These are phyloP conservation scores for Thelaira solivaga DNA, from an alignment of 2,888 invertebrate species.

Conservation along the genomic window DNA sequence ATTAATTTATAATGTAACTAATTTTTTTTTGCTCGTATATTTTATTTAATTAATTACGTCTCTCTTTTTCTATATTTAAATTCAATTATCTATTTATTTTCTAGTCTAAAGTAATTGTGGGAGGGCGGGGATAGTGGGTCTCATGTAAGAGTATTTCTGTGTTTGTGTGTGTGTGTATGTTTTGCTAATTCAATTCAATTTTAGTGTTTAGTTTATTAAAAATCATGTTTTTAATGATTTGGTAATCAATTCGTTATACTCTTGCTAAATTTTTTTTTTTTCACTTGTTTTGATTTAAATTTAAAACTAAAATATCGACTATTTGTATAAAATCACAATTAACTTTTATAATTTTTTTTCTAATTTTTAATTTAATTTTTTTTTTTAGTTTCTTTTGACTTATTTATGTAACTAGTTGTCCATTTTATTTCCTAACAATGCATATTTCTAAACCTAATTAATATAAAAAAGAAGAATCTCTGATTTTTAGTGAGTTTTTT, in stretches of 20 bases:
- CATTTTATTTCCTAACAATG: constrained; percentile 21
- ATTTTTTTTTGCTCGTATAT: neutral
- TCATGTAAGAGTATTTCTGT: neutral
- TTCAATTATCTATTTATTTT: constrained; percentile 39
- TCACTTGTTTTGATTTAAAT: constrained; percentile 18
- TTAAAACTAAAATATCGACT: constrained; percentile 64
- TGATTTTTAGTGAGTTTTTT: constrained; percentile 29
- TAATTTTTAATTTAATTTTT: constrained; percentile 27
- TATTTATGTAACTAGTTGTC: constrained; percentile 16
- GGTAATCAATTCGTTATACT: constrained; percentile 55
- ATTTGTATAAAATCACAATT: constrained; percentile 68
- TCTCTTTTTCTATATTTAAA: constrained; percentile 1
- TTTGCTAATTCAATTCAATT: constrained; percentile 7
- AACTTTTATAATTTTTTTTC: constrained; percentile 50
- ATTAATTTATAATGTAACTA: no score
- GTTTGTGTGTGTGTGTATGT: neutral
- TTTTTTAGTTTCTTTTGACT: constrained; percentile 35
- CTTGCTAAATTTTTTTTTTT: constrained; percentile 50
- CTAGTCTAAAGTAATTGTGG: constrained; percentile 56
- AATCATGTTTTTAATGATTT: constrained; percentile 22
- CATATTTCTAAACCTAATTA: constrained; percentile 48
- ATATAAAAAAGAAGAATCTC: constrained; percentile 44
- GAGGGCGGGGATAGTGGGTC: neutral
- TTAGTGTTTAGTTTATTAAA: constrained; percentile 27
- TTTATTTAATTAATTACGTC: neutral